Base-by-base conservation (phyloP, 1,140 invertebrate genomes). In the Diploscapter pachys region DNA sequence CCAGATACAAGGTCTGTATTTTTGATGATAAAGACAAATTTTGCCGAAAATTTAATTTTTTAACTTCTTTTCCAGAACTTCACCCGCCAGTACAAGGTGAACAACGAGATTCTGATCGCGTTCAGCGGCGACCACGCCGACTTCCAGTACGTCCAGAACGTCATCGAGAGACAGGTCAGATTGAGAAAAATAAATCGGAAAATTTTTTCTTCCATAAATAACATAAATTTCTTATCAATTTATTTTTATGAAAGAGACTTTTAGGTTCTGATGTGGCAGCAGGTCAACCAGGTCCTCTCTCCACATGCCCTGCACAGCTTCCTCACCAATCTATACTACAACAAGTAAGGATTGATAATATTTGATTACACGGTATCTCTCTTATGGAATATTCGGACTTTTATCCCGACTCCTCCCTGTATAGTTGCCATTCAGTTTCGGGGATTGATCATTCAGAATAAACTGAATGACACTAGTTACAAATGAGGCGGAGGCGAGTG, bases 71-170 rank as follows among this genome's bases (percentile, higher is more conserved):
- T 76, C 52, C 48, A 75, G 75, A 79, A 79, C 50, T 69, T 79
- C 54, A 66, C 67, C 51, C 79, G 79, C 56, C 77, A 76, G 53
- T 80, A 80, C 75, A 78, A 75, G 54, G 79, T 86, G 52, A 85
- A 85, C 69, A 78, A 81, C 4, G 70, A 77, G 53, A 71, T 79
- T 70, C 59, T 85, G n/a, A 71, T 85, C 31, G 76, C 79, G 4
- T 85, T 85, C 71, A 73, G 79, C 49, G 83, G 83, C 13, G 83
- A 85, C 73, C 79, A 82, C 72, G 84, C 83, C 9, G 83, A 85
- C 64, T 85, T 85, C 70, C 83, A 85, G 66, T 85, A 77, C 76
- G 74, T 85, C 53, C 84, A 85, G 69, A 85, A 85, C 73, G 76
- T 85, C 9, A 80, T 85, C 50, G 81, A 85, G 59, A 78, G 83